Base-by-base conservation (phyloP, 1,140 invertebrate species). In the Hypsibius dujardini region DNA sequence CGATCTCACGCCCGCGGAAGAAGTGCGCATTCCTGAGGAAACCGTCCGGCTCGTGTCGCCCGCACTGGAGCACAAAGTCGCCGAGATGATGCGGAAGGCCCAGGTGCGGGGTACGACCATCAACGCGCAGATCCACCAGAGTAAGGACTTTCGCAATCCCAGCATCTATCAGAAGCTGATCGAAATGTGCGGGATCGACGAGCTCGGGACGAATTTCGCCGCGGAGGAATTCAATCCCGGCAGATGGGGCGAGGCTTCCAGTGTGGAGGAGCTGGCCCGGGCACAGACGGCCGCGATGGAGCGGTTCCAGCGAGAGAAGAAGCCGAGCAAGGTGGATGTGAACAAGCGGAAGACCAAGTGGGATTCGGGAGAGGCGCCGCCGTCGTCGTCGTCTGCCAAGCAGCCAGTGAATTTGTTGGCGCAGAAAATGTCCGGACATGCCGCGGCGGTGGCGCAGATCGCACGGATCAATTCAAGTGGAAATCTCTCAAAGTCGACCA, bases 101-200 rank as follows among this genome's bases (percentile, higher is more conserved):
- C 62, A 42, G 42, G 3, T 3, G 7, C 7, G 45, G 12, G 42
- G 42, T 14, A 3, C 3, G 3, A 42, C 3, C 62, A 67, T 67
- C 42, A 67, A 67, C 45, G 71, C n/a, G 15, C 47, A 70, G 1
- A 72, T 72, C 69, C 71, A 72, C n/a, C 46, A 59, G 56, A 73
- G 60, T 40, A 74, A 74, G 47, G 73, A 70, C 1, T 74, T 74
- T 47, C 28, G 73, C 2, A 74, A 74, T 72, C 73, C 73, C 1
- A 75, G 74, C 45, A 74, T 74, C 15, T 74, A 74, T 71, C 73
- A 74, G 69, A 74, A 74, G 47, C 47, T 74, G 46, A 47, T 74
- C 46, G 46, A 72, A 42, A 56, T 74, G 47, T 62, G 74, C 47
- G 72, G 69, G 15, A 74, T 74, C n/a, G 74, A 74, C 50, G 74